These are phyloP conservation scores for Diplosoma virens DNA, from an alignment of 23 tunicate species.

Conservation along the genomic window DNA sequence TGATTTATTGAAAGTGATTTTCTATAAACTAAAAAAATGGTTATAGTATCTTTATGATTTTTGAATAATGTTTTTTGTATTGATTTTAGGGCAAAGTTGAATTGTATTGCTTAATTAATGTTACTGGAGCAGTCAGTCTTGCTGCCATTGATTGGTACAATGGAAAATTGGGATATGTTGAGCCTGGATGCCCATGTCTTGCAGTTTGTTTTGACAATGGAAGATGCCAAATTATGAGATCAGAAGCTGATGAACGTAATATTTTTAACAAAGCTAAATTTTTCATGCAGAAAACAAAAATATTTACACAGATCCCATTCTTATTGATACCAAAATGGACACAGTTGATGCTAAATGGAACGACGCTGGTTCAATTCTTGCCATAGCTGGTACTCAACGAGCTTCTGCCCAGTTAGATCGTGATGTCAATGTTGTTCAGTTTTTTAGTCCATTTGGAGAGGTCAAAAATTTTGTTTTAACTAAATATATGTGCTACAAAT, in stretches of 20 bases:
- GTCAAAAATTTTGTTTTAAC: no score
- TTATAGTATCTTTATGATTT: neutral
- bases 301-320: constrained; percentile 43
- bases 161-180: constrained; percentile 75
- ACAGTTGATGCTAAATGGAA: constrained; percentile 80
- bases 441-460: constrained; percentile 87
- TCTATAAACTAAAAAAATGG: no score
- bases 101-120: constrained; percentile 77
- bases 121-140: constrained; percentile 86
- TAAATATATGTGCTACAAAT: no score
- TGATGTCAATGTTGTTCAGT: constrained; percentile 78
- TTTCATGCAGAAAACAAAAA: neutral
- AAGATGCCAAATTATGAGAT: constrained; percentile 84
- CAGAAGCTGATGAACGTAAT: constrained; percentile 74
- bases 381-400: constrained; percentile 83
- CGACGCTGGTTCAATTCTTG: constrained; percentile 84
- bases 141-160: constrained; percentile 84
- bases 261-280: neutral
- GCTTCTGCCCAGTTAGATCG: constrained; percentile 56
- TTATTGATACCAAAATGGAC: constrained; percentile 77
- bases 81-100: constrained; percentile 72
- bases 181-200: constrained; percentile 81
- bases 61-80: neutral
- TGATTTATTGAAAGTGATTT: no score
- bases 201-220: constrained; percentile 95